These are phyloP conservation scores for Pseudococcus viburni DNA, from an alignment of 2,888 invertebrate species.

Conservation along the genomic window DNA sequence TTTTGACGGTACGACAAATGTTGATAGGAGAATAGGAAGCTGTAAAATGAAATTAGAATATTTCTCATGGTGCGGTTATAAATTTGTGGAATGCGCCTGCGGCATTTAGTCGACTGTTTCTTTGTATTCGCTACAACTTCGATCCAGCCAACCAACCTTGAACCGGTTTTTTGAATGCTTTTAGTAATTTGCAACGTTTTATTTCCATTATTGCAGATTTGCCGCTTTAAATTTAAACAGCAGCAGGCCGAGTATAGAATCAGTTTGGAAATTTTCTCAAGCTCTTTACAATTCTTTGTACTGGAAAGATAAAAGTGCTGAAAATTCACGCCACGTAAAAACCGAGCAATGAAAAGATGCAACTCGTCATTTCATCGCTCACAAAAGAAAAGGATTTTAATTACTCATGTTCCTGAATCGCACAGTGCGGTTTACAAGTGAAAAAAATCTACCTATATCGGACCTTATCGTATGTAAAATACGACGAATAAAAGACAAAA, in stretches of 20 bases:
- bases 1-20: conserved; percentile 32
- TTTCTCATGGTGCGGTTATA: conserved; percentile 56
- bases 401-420: conserved; percentile 19
- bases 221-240: conserved; percentile 51
- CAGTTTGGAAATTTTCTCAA: conserved; percentile 46
- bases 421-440: background rate
- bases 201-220: conserved; percentile 57
- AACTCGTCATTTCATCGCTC: conserved; percentile 43
- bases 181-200: conserved; percentile 57
- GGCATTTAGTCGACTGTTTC: conserved; percentile 52
- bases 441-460: conserved; percentile 8
- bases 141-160: conserved; percentile 54
- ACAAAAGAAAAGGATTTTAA: conserved; percentile 51
- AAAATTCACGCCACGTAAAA: conserved; percentile 48
- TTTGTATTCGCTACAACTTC: conserved; percentile 55
- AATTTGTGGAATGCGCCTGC: conserved; percentile 48
- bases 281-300: conserved; percentile 50
- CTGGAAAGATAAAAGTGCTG: conserved; percentile 40
- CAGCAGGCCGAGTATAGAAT: conserved; percentile 39
- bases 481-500: conserved; percentile 29
- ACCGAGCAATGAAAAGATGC: conserved; percentile 47
- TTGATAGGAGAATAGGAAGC: conserved; percentile 24
- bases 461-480: conserved; percentile 39
- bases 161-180: conserved; percentile 58
- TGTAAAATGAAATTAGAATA: conserved; percentile 54